Evolutionary conservation across 1,140 invertebrate species (phyloP).

Genomic region (Dendrolimus punctatus): DNA sequence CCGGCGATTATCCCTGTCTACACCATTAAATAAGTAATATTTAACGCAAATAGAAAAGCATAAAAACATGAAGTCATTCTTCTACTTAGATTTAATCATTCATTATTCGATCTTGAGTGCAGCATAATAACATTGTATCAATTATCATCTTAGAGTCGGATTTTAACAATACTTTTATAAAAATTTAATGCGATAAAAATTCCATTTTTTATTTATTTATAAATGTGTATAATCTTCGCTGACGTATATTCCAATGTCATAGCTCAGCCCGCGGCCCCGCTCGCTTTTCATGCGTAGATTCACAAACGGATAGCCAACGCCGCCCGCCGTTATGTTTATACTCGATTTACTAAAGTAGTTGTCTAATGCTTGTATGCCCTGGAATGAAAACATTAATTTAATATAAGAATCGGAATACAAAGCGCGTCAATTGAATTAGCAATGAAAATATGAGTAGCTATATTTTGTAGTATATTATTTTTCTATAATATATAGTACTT

Average conservation of each 20-base stretch:
- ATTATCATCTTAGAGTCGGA: too few species aligned
- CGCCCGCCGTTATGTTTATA: slow-evolving; percentile 52
- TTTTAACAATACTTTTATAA: too few species aligned
- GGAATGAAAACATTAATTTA: slow-evolving; percentile 15
- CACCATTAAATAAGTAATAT: too few species aligned
- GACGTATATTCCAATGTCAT: slow-evolving; percentile 50
- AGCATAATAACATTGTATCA: too few species aligned
- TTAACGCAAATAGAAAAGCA: too few species aligned
- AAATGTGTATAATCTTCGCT: slow-evolving; percentile 1
- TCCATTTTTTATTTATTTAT: slow-evolving; percentile 2
- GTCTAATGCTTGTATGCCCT: slow-evolving; percentile 58
- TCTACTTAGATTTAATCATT: too few species aligned
- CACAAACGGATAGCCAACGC: slow-evolving; percentile 44
- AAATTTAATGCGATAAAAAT: too few species aligned
- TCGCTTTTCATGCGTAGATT: slow-evolving; percentile 57
- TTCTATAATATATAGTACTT: too few species aligned
- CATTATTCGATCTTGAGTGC: too few species aligned
- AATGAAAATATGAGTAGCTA: slow-evolving; percentile 1
- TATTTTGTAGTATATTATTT: too few species aligned
- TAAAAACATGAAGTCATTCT: too few species aligned
- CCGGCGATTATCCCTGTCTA: too few species aligned
- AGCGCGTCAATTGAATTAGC: neutral
- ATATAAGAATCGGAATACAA: neutral
- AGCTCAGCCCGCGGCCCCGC: slow-evolving; percentile 35
- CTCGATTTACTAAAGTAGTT: slow-evolving; percentile 37